phyloP scores from a whole-genome alignment of 2,113 vertebrate species.

The Burhinus oedicnemus region DNA sequence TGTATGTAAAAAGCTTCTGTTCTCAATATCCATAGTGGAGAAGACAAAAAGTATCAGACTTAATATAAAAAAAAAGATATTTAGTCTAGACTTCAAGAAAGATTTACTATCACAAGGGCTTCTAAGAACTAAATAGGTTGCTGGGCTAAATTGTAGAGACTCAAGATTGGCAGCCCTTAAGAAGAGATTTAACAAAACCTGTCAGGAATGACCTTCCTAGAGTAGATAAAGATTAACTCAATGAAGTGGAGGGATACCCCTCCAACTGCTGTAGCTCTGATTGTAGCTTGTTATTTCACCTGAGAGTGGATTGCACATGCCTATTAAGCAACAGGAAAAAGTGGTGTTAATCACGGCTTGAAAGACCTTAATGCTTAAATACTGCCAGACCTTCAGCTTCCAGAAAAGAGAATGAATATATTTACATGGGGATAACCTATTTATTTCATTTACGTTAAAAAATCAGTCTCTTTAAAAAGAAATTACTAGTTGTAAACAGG shows the following conservation, averaged over 20 bases:
- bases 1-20: neutral
- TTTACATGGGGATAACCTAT: neutral
- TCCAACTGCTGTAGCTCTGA: neutral
- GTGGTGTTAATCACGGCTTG: constrained; percentile 36
- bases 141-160: neutral
- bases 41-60: neutral
- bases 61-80: neutral
- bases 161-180: neutral
- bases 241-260: neutral
- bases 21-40: neutral
- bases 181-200: constrained; percentile 21
- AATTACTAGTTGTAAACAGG: neutral
- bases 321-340: constrained; percentile 46
- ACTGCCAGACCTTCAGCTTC: constrained; percentile 17
- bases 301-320: constrained; percentile 41
- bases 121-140: neutral
- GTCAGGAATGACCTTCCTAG: neutral
- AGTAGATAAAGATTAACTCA: constrained; percentile 5
- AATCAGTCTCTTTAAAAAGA: neutral
- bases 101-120: neutral
- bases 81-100: neutral
- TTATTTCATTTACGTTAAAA: neutral
- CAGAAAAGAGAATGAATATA: constrained; percentile 17
- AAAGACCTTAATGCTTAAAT: constrained; percentile 39
- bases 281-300: constrained; percentile 37